phyloP scores from a whole-genome alignment of 2,113 vertebrate species.

The Laticauda laticaudata region DNA sequence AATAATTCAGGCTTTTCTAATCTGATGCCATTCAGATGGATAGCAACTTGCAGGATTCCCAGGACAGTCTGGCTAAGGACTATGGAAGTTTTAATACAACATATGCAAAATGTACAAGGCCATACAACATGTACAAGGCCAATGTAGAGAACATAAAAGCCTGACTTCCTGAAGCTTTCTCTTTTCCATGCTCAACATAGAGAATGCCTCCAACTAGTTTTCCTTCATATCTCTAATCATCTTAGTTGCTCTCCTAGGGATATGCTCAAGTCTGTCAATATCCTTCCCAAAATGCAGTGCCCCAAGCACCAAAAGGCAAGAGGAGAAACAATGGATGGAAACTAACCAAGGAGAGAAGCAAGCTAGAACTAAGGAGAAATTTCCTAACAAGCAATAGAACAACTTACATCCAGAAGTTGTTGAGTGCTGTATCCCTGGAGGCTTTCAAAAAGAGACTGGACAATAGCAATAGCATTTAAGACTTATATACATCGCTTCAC shows the following conservation, averaged over 20 bases:
- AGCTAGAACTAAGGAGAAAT: too few relatives aligned
- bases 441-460: too few relatives aligned
- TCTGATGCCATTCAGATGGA: background rate
- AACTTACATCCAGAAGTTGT: too few relatives aligned
- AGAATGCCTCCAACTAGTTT: background rate
- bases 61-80: background rate
- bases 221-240: background rate
- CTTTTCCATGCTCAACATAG: background rate
- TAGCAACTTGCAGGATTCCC: background rate
- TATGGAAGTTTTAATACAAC: background rate
- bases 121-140: background rate
- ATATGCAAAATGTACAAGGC: background rate
- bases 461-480: too few relatives aligned
- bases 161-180: background rate
- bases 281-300: too few relatives aligned
- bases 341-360: too few relatives aligned
- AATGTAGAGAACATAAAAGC: background rate
- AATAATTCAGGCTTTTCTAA: background rate
- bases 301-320: too few relatives aligned
- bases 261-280: background rate
- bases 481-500: too few relatives aligned
- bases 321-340: too few relatives aligned
- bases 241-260: background rate
- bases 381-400: too few relatives aligned
- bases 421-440: too few relatives aligned